Percentiles rank a stretch among this genome's conserved stretches.
Evolutionary conservation across 2,888 invertebrate species (phyloP).

Genomic region (Morpho achilles): DNA sequence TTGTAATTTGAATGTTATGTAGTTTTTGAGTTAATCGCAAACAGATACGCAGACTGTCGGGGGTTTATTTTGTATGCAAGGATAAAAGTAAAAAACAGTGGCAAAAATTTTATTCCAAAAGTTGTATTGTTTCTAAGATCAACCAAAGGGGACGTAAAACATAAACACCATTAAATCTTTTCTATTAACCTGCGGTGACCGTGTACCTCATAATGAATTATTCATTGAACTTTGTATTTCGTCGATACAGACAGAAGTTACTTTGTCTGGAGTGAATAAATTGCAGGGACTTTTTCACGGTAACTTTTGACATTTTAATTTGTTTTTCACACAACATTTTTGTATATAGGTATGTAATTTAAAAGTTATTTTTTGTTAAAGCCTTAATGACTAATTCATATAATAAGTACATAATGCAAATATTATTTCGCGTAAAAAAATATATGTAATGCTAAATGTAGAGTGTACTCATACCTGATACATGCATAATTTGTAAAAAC

Average conservation of each 20-base stretch:
- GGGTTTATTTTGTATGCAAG: no score
- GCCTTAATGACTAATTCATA: no score
- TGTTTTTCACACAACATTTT: conserved; percentile 12
- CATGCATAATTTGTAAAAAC: background rate
- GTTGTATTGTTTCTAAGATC: conserved; percentile 21
- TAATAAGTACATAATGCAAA: no score
- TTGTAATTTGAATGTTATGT: no score
- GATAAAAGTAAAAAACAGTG: no score
- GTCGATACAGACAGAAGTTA: conserved; percentile 12
- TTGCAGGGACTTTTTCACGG: conserved; percentile 25
- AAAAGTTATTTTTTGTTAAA: no score
- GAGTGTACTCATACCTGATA: background rate
- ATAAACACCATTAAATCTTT: conserved; percentile 40
- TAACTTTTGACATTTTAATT: conserved; percentile 25
- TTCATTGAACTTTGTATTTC: conserved; percentile 17
- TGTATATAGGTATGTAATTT: no score
- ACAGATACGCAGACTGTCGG: no score
- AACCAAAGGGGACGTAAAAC: conserved; percentile 30
- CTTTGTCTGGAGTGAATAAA: conserved; percentile 28
- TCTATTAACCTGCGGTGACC: conserved; percentile 59
- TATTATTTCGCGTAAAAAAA: conserved; percentile 2
- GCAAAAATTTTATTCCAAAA: background rate
- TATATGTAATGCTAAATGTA: conserved; percentile 5
- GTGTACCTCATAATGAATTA: conserved; percentile 18
- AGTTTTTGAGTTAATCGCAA: no score